Percentiles rank a stretch among this genome's conserved stretches.
Conservation (phyloP, 2,113 vertebrate genomes). For the Trogon surrucura region DNA sequence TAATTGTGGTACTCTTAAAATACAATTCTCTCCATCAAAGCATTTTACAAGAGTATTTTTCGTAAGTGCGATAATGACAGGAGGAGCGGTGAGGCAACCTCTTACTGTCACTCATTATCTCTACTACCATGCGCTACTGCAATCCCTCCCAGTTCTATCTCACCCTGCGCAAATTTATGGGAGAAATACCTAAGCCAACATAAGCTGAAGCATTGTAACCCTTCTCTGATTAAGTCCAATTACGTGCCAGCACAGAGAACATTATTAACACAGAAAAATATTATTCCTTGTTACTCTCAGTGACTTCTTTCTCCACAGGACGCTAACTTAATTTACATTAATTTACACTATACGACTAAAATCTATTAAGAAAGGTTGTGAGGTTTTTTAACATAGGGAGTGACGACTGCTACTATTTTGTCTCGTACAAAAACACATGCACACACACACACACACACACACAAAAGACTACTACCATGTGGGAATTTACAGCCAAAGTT, state of each 20-base stretch:
- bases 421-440: not conserved
- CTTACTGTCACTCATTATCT: not conserved
- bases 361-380: not conserved
- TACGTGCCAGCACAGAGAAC: not conserved
- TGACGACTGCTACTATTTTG: not conserved
- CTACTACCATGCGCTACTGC: not conserved
- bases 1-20: not conserved
- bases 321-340: not conserved
- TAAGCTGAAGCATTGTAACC: not conserved
- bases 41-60: not conserved
- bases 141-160: not conserved
- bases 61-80: not conserved
- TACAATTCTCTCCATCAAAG: not conserved
- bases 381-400: not conserved
- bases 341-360: not conserved
- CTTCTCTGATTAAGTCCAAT: not conserved
- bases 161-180: not conserved
- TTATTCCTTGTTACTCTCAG: not conserved
- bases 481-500: conserved; percentile 25
- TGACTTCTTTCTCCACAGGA: not conserved
- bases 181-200: not conserved
- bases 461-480: not conserved
- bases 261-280: not conserved
- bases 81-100: not conserved
- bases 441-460: not conserved